Base-by-base conservation (phyloP, 2,797 vertebrate species). In the Thamnophis elegans region DNA sequence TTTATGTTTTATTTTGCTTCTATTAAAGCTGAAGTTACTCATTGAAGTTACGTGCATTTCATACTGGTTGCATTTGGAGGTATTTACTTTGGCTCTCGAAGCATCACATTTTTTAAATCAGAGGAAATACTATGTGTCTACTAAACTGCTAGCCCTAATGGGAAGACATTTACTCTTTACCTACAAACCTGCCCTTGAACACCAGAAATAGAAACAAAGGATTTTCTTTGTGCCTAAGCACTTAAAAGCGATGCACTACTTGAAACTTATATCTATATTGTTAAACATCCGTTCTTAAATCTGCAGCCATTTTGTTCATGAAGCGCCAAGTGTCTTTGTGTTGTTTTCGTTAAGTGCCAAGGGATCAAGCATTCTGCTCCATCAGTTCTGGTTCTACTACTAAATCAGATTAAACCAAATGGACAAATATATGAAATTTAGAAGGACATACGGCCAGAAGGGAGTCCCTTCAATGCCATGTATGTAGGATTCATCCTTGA, bases 71-170 rank as follows among this genome's bases (percentile, higher is more conserved):
- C 90, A 73, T 92, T 94, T 94, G 59, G 88, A 85, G 86, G 54
- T 97, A 87, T 97, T 97, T 97, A 95, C 94, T 96, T 97, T 97
- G 97, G 97, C 96, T 93, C 86, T 93, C 92, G 90, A 60, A 86
- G 95, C 92, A 55, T 93, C 89, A 85, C 47, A 8, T 91, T 95
- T 94, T 96, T 93, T 96, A 96, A 95, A 82, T 0, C 14, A 94
- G 96, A 96, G 96, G 95, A 97, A 97, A 97, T 95, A 95, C 94
- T 96, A 2, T 94, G 95, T 95, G 95, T 96, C 94, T 97, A 96
- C 93, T 97, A 95, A 96, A 94, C 94, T 95, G 93, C 94, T 95
- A 92, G 95, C 89, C 73, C 95, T 95, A 96, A 97, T 95, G 93
- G 96, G 95, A 96, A 95, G 94, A 94, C 94, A 95, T 95, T 97